Evolutionary conservation across 2,888 invertebrate species (phyloP), one percentile per base, ranked within the genome.

Genomic region (Drosophila stalkeri): DNA sequence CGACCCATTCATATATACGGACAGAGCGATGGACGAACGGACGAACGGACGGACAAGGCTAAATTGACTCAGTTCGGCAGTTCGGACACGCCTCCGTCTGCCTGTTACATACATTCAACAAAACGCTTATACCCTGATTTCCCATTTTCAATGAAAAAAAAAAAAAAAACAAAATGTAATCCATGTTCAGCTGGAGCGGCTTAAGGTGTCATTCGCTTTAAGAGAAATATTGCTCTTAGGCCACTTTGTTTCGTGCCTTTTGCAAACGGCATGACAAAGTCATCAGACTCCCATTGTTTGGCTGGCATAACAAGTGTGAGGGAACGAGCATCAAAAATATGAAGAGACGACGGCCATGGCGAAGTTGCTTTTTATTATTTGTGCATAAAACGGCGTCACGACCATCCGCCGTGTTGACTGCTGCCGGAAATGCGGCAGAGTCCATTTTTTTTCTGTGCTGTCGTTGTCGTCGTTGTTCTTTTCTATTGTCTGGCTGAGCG

Each of bases 401-500:
- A 72, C 82, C 82, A 75, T 80, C 75, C 88, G 88, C 88, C 76
- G 81, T 75, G 54, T 90, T 90, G 86, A 77, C 80, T 69, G 75
- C 67, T 81, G 76, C 85, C 90, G 90, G 90, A 90, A 90, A 88
- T 88, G 89, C 88, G 89, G 76, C 88, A 90, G 84, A 82, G 89
- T 78, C 82, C 81, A 81, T 80, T 81, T 85, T 78, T 77, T 27
- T 27, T 6, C 27, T 81, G 49, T 65, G 39, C 69, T 60, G 61
- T 72, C 64, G 77, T 80, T 37, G 63, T 74, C 63, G 63, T 71
- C 61, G 72, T 80, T 77, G 75, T 73, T 73, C 72, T 83, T 83
- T 31, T 18, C 78, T 78, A 80, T 80, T 89, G 86, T 89, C 77
- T 74, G 70, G 3, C 65, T 23, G 41, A 52, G 43, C 33, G 33